Conservation (phyloP, 2,113 vertebrate genomes). For the Athene cunicularia region DNA sequence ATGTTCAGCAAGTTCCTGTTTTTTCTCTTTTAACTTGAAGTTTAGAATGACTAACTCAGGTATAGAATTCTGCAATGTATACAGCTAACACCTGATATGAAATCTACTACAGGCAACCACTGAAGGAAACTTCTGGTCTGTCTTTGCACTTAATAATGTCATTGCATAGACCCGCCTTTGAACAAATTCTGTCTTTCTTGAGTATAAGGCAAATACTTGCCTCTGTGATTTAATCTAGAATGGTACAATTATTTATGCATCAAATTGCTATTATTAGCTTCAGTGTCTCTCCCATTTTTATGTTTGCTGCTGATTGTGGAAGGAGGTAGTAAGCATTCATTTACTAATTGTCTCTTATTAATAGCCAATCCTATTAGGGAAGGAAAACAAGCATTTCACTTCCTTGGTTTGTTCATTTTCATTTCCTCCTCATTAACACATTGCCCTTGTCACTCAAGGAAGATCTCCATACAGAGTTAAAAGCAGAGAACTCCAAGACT, state of each 20-base stretch:
- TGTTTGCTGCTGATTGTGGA: conserved; percentile 54
- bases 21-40: background rate
- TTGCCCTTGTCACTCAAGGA: background rate
- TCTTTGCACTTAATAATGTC: background rate
- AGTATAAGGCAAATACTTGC: background rate
- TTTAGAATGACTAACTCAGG: background rate
- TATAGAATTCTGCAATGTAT: background rate
- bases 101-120: background rate
- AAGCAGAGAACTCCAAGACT: background rate
- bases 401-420: background rate
- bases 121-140: background rate
- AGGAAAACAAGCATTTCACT: conserved; percentile 36
- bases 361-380: background rate
- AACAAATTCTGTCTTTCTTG: background rate
- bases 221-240: background rate
- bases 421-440: conserved; percentile 29
- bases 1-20: background rate
- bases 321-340: conserved; percentile 27
- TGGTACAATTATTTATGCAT: background rate
- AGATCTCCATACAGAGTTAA: background rate
- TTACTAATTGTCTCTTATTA: conserved; percentile 58
- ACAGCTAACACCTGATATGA: background rate
- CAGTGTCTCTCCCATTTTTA: background rate
- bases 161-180: background rate
- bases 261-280: conserved; percentile 26